Evolutionary conservation across 92 coral and sea anemone species (phyloP), one percentile per base, ranked within the genome.

Genomic region (Virgularia gustaviana): DNA sequence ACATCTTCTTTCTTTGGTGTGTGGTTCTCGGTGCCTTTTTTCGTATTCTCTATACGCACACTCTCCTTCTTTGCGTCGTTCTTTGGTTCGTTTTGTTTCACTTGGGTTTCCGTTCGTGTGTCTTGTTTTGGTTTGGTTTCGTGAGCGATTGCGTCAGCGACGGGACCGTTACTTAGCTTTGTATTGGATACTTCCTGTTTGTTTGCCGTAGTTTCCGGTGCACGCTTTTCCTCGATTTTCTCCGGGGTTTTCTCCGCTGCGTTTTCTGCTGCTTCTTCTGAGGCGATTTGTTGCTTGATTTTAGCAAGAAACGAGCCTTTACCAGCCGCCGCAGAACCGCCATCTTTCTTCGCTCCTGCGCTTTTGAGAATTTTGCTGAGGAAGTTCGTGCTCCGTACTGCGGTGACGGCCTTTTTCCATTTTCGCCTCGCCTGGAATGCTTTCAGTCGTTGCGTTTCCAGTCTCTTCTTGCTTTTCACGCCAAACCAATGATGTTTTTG

Each of bases 371-470:
- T 89, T 30, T 90, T 91, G 73, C 91, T 94, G 49, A 94, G 63
- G 85, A 94, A 94, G 73, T 94, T 94, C 66, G 99, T 85, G 70
- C 99, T 94, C 30, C 99, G 92, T 39, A 94, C 90, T 8, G 99
- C 99, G 2, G 99, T 90, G 53, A 94, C 83, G 1, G 99, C 99
- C 51, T 91, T 85, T 79, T 85, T 94, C 99, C 99, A 94, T 58
- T 94, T 94, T 12, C 99, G 78, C 57, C 92, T 74, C 13, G 99
- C 99, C 11, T 96, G 89, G 82, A 94, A 94, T n/a, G 99, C 94
- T 55, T 94, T 94, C n/a, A 94, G 82, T 25, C 99, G 78, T 23
- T 89, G 85, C 27, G 99, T 94, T 62, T 87, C 90, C 9, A 94
- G 76, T 44, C 56, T 86, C 70, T 94, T 94, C 44, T 85, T 89